Evolutionary conservation across 2,113 vertebrate species (phyloP), one percentile per base, ranked within the genome.

Genomic region (Ophiodon elongatus): DNA sequence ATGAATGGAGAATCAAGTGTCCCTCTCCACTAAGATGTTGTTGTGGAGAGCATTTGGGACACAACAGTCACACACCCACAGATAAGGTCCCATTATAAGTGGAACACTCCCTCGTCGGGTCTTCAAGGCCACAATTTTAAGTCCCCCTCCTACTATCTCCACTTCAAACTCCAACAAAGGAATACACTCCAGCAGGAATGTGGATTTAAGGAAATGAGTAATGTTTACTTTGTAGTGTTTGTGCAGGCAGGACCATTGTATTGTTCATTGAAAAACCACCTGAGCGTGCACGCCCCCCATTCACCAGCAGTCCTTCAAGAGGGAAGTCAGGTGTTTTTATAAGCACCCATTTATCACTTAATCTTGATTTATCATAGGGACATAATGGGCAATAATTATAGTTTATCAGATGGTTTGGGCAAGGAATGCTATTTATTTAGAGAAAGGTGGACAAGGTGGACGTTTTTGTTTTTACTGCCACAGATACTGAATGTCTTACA

Each of bases 181-280:
- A 76, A 82, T 86, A 79, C 50, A 37, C 81, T 85, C 50, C 84
- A 17, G 82, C 62, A 75, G 74, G 86, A 93, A 92, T 93, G 87
- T 79, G 69, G 80, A 83, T 83, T 85, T 78, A 79, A 91, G 89
- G 92, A 92, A 93, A 87, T 91, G 75, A 86, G 72, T 72, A 85
- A 84, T 94, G 89, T 94, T 94, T 91, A 72, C 80, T 87, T 60
- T 90, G 79, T 74, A 47, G 83, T 90, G 91, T 93, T 92, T 89
- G 77, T 91, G 67, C 63, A 84, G 86, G 50, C 84, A 73, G 67
- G 56, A 62, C 64, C 57, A 71, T 75, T 67, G 79, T 76, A 88
- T 92, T 93, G 88, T 91, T 89, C 78, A 19, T 4, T 47, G 43
- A 59, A 84, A 56, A 87, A 60, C 69, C 87, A 93, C 89, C 87